Evolutionary conservation across 2,797 vertebrate genomes (phyloP).

Genomic region (Microctenopoma steveboyesi): DNA sequence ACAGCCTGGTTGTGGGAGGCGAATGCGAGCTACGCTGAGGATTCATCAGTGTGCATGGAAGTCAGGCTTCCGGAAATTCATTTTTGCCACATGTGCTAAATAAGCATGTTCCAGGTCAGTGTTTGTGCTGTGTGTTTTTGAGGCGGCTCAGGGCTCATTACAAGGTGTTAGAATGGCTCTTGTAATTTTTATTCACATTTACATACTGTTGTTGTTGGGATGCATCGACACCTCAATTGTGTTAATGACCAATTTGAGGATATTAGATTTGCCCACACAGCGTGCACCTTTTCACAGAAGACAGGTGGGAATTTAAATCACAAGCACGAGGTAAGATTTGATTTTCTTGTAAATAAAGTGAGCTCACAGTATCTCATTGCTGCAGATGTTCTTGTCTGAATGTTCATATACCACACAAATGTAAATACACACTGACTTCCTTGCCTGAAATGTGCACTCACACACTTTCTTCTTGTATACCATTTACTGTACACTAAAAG

Average conservation of each 20-base stretch:
- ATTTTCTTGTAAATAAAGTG: conserved; percentile 30
- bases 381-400: conserved; percentile 23
- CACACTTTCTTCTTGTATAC: conserved; percentile 24
- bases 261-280: conserved; percentile 67
- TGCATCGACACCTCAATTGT: conserved; percentile 81
- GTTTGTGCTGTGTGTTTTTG: conserved; percentile 60
- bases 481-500: conserved; percentile 70
- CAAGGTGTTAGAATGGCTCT: conserved; percentile 80
- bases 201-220: conserved; percentile 70
- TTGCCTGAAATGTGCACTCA: not conserved
- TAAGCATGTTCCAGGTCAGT: conserved; percentile 77
- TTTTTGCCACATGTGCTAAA: conserved; percentile 69
- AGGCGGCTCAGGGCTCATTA: conserved; percentile 74
- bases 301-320: conserved; percentile 62
- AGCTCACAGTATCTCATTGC: conserved; percentile 23
- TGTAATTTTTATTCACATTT: conserved; percentile 71
- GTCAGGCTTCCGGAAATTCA: conserved; percentile 80
- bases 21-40: conserved; percentile 41
- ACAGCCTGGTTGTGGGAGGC: conserved; percentile 43
- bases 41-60: conserved; percentile 80
- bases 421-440: conserved; percentile 13
- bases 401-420: conserved; percentile 19
- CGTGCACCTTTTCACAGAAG: conserved; percentile 39
- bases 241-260: conserved; percentile 77
- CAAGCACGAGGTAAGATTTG: conserved; percentile 28